Base-by-base conservation (phyloP, 2,888 invertebrate genomes). In the Branchellion lobata region DNA sequence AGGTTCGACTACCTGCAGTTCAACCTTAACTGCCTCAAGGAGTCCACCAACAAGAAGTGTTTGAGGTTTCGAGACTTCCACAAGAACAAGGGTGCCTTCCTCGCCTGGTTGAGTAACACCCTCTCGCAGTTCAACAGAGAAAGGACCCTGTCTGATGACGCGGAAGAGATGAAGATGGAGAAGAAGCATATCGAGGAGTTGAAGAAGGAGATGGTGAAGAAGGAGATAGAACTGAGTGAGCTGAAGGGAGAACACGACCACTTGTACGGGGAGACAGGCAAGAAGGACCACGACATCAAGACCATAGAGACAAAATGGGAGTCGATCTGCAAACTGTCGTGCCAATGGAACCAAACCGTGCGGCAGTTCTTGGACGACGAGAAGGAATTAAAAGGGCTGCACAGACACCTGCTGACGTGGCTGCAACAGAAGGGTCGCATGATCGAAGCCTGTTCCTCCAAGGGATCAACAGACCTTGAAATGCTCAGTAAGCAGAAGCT, bases 381-480 rank as follows among this genome's bases (percentile, higher is more conserved):
- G 86, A 93, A 94, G 84, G 94, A 95, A 87, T 94, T 97, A 91
- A 92, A 93, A 84, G 96, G 96, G 85, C 93, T 93, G 0, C 92
- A 94, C 86, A 93, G 92, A 85, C 92, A 85, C 83, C 89, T 97
- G 80, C 91, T 92, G 8, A 92, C 92, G 79, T 98, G 97, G 96
- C 90, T 97, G 69, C 91, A 91, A 36, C 93, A 94, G 83, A 98
- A 98, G 88, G 96, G 96, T 85, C 92, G 94, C 84, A 96, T 98
- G 96, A 90, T 98, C 88, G 92, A 93, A 0, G 96, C 61, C 3
- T 57, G 61, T 57, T 8, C 61, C 24, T 5, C 61, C 24, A 57
- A 18, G 24, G 21, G 98, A 85, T 95, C 96, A 0, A 94, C 95
- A 0, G 97, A 98, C 88, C 94, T 96, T 0, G 90, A 95, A 79